Conservation (phyloP, 1,140 invertebrate species). For the Zaprionus vittiger region DNA sequence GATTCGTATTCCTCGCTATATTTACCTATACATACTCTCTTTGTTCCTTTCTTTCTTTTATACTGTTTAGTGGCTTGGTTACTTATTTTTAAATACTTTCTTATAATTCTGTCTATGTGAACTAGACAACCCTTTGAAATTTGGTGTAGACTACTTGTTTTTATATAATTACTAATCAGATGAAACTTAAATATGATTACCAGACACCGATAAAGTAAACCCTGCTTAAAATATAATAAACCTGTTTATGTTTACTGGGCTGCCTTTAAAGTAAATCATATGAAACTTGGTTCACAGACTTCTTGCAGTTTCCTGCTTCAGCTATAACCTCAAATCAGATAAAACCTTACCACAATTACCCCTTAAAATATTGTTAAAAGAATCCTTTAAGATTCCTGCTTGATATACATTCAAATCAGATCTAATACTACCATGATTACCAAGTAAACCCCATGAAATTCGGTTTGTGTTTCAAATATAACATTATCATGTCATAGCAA, state of each 20-base stretch:
- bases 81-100: no score
- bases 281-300: neutral
- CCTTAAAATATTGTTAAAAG: neutral
- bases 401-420: neutral
- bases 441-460: neutral
- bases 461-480: no score
- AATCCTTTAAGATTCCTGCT: no score
- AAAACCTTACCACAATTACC: neutral
- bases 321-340: neutral
- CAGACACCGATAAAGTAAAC: neutral
- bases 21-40: neutral
- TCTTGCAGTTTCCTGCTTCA: neutral
- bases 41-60: neutral
- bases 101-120: no score
- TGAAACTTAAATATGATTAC: no score
- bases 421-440: neutral
- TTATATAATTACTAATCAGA: no score
- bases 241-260: no score
- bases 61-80: neutral
- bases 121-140: no score
- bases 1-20: neutral
- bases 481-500: neutral
- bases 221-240: neutral
- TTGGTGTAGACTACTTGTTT: no score
- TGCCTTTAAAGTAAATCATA: neutral